Base-by-base conservation (phyloP, 1,140 invertebrate genomes). In the Drosophila watanabei region DNA sequence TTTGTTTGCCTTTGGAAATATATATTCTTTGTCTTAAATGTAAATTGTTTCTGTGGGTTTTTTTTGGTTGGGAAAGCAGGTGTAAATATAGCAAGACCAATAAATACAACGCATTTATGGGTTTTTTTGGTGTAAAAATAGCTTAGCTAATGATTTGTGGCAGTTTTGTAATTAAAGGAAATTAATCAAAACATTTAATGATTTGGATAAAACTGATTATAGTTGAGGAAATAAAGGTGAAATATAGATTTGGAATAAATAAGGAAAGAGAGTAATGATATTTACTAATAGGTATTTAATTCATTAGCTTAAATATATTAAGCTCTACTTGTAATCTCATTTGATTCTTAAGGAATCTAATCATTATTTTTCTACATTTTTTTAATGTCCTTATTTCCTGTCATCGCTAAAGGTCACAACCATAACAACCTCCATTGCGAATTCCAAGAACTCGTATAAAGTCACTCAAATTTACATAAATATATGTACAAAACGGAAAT, bases 401-500 rank as follows among this genome's bases (percentile, higher is more conserved):
- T 68, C 66, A 35, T 4, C 1, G 5, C 41, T 24, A 35, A 59
- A 59, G 52, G 52, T 70, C 70, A 46, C 13, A 41, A 11, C 51
- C 35, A 28, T n/a, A 18, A 8, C 46, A 8, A 48, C 46, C 32
- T 5, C 8, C 16, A 4, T 16, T 28, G 13, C 13, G 32, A 39
- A 16, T 57, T 35, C 35, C 32, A n/a, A 41, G 18, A 41, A 65
- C 28, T 20, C 8, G 1, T 7, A 43, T 46, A 37, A 54, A 56
- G 18, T 58, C 33, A 69, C 24, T 24, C 5, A 24, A 46, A 71
- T 51, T 56, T 65, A 56, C 69, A 69, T 70, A 30, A 51, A 70
- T 46, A 49, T 24, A 51, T 41, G 10, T 16, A 35, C 37, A 28
- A 35, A 13, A 9, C n/a, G 20, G 13, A 52, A 35, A 39, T 70